Conservation (phyloP, 2,888 invertebrate genomes). For the Cyaniris semiargus region DNA sequence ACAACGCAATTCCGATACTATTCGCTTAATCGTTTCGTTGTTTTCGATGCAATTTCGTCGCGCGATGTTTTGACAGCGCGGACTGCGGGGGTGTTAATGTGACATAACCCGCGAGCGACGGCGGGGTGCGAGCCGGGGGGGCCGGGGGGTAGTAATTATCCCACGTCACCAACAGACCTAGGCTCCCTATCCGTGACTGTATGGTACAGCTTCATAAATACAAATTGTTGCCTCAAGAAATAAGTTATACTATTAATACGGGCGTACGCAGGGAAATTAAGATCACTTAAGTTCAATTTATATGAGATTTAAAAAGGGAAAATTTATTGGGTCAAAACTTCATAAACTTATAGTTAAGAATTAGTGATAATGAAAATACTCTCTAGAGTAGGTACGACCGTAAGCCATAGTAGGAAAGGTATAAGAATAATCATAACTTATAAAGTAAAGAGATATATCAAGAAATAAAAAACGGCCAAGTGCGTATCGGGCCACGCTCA, state of each 20-base stretch:
- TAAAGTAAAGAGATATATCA: too few species aligned
- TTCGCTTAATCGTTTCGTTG: slow-evolving; percentile 46
- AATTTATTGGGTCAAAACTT: too few species aligned
- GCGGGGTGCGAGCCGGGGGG: slow-evolving; percentile 43
- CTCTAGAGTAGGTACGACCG: too few species aligned
- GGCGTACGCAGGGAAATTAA: too few species aligned
- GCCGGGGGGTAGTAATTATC: slow-evolving; percentile 71
- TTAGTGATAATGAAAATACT: too few species aligned
- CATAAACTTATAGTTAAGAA: too few species aligned
- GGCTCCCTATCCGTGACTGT: slow-evolving; percentile 65
- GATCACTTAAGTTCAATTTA: too few species aligned
- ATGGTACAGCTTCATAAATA: slow-evolving; percentile 47
- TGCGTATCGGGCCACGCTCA: too few species aligned
- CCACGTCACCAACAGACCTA: slow-evolving; percentile 76
- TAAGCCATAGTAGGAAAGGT: too few species aligned
- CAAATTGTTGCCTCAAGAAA: slow-evolving; percentile 38
- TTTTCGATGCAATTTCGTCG: slow-evolving; percentile 62
- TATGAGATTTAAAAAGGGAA: too few species aligned
- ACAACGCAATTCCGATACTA: slow-evolving; percentile 36
- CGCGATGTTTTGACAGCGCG: slow-evolving; percentile 73
- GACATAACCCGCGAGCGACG: slow-evolving; percentile 62
- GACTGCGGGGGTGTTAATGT: slow-evolving; percentile 73
- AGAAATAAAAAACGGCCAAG: too few species aligned
- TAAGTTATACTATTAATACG: slow-evolving; percentile 15
- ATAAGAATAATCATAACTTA: too few species aligned